Conservation (phyloP, 1,140 invertebrate genomes). For the Drosophila nasuta region DNA sequence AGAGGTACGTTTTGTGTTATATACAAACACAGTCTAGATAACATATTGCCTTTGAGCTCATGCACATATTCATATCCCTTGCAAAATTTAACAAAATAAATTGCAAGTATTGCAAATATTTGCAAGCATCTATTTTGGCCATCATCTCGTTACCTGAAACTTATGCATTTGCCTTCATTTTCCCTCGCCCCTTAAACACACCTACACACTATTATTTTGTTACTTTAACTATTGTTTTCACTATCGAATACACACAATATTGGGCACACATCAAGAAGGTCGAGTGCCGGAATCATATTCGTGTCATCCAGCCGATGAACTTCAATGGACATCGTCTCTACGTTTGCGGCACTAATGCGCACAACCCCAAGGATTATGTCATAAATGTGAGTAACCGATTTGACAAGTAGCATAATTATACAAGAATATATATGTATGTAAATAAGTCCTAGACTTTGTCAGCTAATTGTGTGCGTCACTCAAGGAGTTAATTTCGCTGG, state of each 20-base stretch:
- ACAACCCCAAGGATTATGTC: constrained; percentile 94
- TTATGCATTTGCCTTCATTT: constrained; percentile 53
- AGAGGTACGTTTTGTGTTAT: constrained; percentile 86
- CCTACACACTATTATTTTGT: constrained; percentile 37
- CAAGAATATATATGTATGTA: background rate
- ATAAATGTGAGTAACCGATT: constrained; percentile 89
- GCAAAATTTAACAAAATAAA: constrained; percentile 36
- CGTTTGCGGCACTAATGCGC: constrained; percentile 94
- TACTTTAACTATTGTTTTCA: constrained; percentile 46
- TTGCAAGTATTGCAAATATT: constrained; percentile 40
- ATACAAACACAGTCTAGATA: background rate
- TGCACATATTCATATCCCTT: constrained; percentile 40
- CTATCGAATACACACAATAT: constrained; percentile 22
- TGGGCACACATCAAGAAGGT: constrained; percentile 87
- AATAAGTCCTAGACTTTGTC: constrained; percentile 38
- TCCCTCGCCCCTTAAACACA: constrained; percentile 33
- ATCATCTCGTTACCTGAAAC: constrained; percentile 32
- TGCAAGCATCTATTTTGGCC: constrained; percentile 41
- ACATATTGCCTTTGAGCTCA: constrained; percentile 3
- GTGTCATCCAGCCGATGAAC: constrained; percentile 92
- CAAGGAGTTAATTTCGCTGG: constrained; percentile 58
- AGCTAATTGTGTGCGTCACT: constrained; percentile 64
- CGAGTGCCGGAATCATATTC: constrained; percentile 93
- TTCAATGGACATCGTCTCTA: constrained; percentile 90
- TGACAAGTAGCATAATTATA: background rate